Evolutionary conservation across 2,113 vertebrate species (phyloP), one percentile per base, ranked within the genome.

Genomic region (Ammodytes marinus): DNA sequence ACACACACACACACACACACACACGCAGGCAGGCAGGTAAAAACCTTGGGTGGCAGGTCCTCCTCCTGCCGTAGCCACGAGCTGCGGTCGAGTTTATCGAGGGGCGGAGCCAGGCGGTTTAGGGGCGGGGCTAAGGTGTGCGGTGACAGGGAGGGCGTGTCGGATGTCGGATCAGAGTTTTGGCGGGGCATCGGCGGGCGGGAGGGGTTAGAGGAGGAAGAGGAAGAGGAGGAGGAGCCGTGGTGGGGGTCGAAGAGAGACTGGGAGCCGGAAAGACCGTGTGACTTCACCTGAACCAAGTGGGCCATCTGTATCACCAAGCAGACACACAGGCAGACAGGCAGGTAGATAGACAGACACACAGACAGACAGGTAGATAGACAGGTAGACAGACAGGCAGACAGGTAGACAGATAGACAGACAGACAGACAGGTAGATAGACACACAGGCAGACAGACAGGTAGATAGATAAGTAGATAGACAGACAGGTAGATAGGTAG

Each of bases 121-220:
- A 97, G 97, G 90, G 98, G 96, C 84, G 96, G 96, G 91, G 97
- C n/a, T n/a, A n/a, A n/a, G n/a, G n/a, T n/a, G n/a, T n/a, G n/a
- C n/a, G n/a, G n/a, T n/a, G n/a, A n/a, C n/a, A 96, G 88, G 97
- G 96, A 79, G 98, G 98, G 79, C n/a, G 97, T 99, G 96, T 99
- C 98, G 15, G 98, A 99, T 80, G 98, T 98, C 95, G 98, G 98
- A 94, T 99, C 98, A 6, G 98, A 99, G 95, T 99, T 99, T 96
- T 99, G 98, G 90, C 98, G 97, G 55, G 98, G 97, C 96, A 99
- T 98, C 94, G 98, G 97, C 42, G 97, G 96, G 64, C 98, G 97
- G 93, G 97, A 97, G 89, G 98, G 97, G n/a, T n/a, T n/a, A n/a
- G n/a, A n/a, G 87, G 96, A 96, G 90, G 98, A 96, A 82, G 96